Evolutionary conservation across 2,888 invertebrate genomes (phyloP), one percentile per base, ranked within the genome.

Genomic region (Ormyrus labotus): DNA sequence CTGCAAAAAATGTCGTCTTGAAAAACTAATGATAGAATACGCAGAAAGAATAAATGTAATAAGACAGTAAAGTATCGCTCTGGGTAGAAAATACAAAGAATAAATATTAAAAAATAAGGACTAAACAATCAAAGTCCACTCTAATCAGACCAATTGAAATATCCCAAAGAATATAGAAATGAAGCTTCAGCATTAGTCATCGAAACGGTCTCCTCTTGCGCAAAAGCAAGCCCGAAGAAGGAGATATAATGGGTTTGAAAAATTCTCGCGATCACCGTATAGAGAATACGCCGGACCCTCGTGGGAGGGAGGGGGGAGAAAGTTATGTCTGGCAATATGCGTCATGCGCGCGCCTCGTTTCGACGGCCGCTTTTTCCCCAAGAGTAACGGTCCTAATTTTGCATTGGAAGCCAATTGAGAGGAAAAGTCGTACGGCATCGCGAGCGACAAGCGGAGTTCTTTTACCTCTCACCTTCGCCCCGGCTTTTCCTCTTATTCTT

Each of bases 391-490:
- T 83, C 83, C 84, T 84, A 85, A 85, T 85, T 85, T 84, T 80
- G 83, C 80, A 85, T 84, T 85, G 83, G 84, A 67, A 81, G 81
- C 80, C 84, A 83, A 85, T 85, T 83, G 85, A 85, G 83, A 67
- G 81, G 85, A 85, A 85, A 82, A 85, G 82, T 83, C 78, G 51
- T 34, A 58, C n/a, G 48, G 34, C 57, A 55, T 65, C 65, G 65
- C 13, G 73, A 19, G 51, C 57, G 64, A 58, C 64, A 77, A 77
- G 58, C 76, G 13, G 48, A 61, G 65, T 57, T 58, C 73, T 79
- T 58, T 74, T 53, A 51, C 64, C 47, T 51, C 34, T 45, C 47
- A 8, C 53, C 61, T 61, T 47, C 51, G 48, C 51, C 34, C 60
- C 60, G 47, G 78, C 55, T 55, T 63, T 53, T 53, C 60, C 6